Evolutionary conservation across 2,113 vertebrate species (phyloP).

Genomic region (Lipotes vexillifer): DNA sequence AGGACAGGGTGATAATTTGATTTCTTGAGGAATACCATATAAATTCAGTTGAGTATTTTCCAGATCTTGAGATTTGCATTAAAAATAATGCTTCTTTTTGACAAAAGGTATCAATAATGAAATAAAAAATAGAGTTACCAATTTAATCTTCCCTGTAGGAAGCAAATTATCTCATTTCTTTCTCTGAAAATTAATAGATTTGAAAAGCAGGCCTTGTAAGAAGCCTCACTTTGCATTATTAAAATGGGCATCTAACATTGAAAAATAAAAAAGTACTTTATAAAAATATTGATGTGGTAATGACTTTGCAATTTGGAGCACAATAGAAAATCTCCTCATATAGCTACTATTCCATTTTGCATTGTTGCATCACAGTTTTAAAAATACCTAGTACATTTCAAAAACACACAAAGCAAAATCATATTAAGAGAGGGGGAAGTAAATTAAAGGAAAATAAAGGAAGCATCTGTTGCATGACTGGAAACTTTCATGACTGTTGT

Average conservation of each 20-base stretch:
- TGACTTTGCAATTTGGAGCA: not conserved
- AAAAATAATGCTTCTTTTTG: constrained; percentile 29
- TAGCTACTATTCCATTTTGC: not conserved
- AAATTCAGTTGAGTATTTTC: not conserved
- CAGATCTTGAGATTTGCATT: not conserved
- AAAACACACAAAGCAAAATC: not conserved
- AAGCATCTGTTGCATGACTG: not conserved
- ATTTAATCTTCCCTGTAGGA: not conserved
- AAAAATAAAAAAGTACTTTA: not conserved
- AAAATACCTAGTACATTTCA: not conserved
- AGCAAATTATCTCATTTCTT: constrained; percentile 42
- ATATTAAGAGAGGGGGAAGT: not conserved
- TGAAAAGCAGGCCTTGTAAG: constrained; percentile 11
- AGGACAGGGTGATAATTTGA: not conserved
- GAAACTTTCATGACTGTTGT: not conserved
- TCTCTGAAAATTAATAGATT: not conserved
- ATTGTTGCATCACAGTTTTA: not conserved
- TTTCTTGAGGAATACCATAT: not conserved
- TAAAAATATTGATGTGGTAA: not conserved
- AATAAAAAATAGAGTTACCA: constrained; percentile 19
- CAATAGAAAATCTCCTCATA: not conserved
- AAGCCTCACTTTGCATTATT: not conserved
- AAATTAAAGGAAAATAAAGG: not conserved
- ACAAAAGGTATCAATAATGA: constrained; percentile 2
- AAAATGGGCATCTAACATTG: not conserved